Percentiles rank a stretch among this genome's conserved stretches.
These are phyloP conservation scores for Tauraco hartlaubi DNA, from an alignment of 2,797 vertebrate genomes.

Conservation along the genomic window DNA sequence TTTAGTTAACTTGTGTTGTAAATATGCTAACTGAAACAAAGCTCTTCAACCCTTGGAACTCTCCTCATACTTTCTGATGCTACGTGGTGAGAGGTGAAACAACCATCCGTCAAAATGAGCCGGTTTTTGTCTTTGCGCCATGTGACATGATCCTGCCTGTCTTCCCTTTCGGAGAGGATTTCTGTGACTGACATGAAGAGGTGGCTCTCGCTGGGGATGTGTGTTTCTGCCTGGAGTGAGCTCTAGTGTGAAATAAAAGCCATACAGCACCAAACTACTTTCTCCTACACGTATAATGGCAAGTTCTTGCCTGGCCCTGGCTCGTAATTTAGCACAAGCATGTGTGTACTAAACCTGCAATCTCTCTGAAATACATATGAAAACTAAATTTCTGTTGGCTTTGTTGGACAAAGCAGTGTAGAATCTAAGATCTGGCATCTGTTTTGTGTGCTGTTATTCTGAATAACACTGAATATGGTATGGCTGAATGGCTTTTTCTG, in stretches of 20 bases:
- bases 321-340: not conserved
- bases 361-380: not conserved
- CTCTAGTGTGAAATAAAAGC: not conserved
- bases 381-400: not conserved
- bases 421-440: not conserved
- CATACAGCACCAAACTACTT: not conserved
- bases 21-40: not conserved
- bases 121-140: not conserved
- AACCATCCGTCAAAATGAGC: not conserved
- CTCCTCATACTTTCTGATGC: not conserved
- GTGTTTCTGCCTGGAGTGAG: not conserved
- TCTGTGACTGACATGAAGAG: not conserved
- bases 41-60: not conserved
- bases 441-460: not conserved
- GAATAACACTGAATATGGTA: not conserved
- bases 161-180: not conserved
- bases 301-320: not conserved
- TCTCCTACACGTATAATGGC: not conserved
- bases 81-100: accelerated
- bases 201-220: not conserved
- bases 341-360: not conserved
- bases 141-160: not conserved
- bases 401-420: not conserved
- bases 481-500: not conserved
- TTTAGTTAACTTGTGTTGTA: not conserved